These are phyloP conservation scores for Micrasema minimum DNA, from an alignment of 1,140 invertebrate species.

Conservation along the genomic window DNA sequence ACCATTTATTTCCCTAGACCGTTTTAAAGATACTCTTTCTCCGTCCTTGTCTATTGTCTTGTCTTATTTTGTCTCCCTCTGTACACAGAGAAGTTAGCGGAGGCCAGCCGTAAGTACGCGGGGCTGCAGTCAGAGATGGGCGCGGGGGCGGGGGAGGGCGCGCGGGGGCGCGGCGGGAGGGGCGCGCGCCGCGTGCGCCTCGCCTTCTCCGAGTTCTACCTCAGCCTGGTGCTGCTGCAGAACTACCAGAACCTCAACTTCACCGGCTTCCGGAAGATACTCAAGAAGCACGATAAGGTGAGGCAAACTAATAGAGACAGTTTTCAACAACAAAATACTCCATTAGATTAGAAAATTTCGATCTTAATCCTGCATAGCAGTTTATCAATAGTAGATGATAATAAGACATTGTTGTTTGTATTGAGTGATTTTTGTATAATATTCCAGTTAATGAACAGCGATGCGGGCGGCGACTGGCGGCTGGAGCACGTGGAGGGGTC, in stretches of 20 bases:
- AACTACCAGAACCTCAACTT: constrained; percentile 97
- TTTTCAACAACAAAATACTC: no score
- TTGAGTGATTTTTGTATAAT: no score
- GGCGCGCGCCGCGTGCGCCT: constrained; percentile 95
- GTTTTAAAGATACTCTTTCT: no score
- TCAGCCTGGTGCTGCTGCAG: constrained; percentile 93
- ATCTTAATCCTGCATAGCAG: no score
- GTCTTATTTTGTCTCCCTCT: no score
- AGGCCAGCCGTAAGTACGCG: constrained; percentile 94
- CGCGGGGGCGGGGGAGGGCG: background rate
- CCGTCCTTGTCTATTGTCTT: no score
- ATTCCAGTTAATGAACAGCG: constrained; percentile 74
- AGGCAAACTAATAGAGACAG: no score
- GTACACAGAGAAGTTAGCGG: constrained; percentile 93
- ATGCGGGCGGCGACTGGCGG: constrained; percentile 87
- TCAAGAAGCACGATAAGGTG: constrained; percentile 99
- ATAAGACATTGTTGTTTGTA: no score
- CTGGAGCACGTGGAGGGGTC: constrained; percentile 92
- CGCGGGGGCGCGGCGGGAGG: constrained; percentile 53
- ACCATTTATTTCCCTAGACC: no score
- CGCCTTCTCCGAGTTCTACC: constrained; percentile 99
- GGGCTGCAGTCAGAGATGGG: constrained; percentile 88
- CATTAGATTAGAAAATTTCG: no score
- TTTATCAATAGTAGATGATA: no score
- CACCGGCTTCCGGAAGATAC: constrained; percentile 99